Base-by-base conservation (phyloP, 1,140 invertebrate species). In the Myzus persicae region DNA sequence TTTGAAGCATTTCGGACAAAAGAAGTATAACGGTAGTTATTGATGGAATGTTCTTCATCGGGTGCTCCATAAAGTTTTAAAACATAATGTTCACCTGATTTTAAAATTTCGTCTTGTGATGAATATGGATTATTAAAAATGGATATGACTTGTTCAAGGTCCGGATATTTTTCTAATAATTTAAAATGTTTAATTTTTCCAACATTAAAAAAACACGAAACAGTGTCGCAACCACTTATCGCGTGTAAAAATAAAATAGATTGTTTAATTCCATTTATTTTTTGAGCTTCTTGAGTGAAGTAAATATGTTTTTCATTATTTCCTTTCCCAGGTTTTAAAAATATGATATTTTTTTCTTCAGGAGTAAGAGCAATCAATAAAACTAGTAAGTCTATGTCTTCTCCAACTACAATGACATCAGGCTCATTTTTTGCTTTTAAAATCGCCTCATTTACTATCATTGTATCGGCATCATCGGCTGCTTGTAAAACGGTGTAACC, bases 201-300 rank as follows among this genome's bases (percentile, higher is more conserved):
- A 82, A 93, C 82, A 54, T 94, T 93, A 88, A 92, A 94, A 91
- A 94, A 59, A 48, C 92, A 76, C 7, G 94, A 94, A 93, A 93
- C 94, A 24, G 94, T 94, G 85, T 94, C 94, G 84, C 93, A 94
- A 42, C 93, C 94, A 67, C 84, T 94, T 48, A 94, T 87, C 31
- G 94, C 94, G 89, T 94, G 93, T 51, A 94, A 40, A 90, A 94
- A 94, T 88, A 94, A 81, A 59, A 94, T 94, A 44, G 42, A 87
- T 48, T 48, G 42, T 88, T 92, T 84, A 20, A 92, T 48, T 76
- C 44, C 44, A 67, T 76, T 44, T 6, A 76, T 90, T 89, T 90
- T 81, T 91, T 67, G 42, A 81, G 20, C 44, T 40, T 44, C 67
- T 26, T 44, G 48, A 91, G 90, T 67, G 20, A 46, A 91, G 18